A percentile compares a stretch with the other conserved stretches of the same genome.
Conservation (phyloP, 2,113 vertebrate genomes). For the Tapirus terrestris region DNA sequence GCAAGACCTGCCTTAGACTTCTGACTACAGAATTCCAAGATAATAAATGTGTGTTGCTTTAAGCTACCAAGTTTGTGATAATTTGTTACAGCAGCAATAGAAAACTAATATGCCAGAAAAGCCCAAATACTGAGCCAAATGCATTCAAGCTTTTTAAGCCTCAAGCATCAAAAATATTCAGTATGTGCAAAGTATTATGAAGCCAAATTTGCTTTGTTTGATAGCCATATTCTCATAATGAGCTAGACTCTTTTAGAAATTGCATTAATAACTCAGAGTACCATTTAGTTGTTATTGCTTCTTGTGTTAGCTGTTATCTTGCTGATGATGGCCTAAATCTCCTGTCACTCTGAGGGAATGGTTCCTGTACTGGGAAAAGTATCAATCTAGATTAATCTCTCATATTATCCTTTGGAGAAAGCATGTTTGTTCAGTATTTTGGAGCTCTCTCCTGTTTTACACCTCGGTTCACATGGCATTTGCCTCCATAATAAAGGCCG, state of each 20-base stretch:
- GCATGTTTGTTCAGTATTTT: conserved; percentile 38
- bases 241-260: conserved; percentile 56
- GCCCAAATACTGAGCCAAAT: conserved; percentile 31
- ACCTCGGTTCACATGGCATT: conserved; percentile 55
- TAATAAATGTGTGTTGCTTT: not conserved
- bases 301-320: conserved; percentile 30
- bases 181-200: not conserved
- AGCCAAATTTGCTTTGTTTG: conserved; percentile 63
- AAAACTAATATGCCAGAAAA: conserved; percentile 32
- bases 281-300: conserved; percentile 66
- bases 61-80: not conserved
- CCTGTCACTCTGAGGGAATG: conserved; percentile 34
- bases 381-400: conserved; percentile 69
- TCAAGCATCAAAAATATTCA: conserved; percentile 48
- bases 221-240: not conserved
- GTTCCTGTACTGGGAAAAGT: conserved; percentile 27
- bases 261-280: conserved; percentile 69
- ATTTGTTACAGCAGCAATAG: conserved; percentile 18
- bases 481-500: conserved; percentile 41
- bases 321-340: conserved; percentile 39
- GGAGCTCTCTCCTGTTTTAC: conserved; percentile 47
- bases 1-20: not conserved
- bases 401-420: conserved; percentile 56
- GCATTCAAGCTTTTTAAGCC: conserved; percentile 19
- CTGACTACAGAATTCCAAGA: not conserved